Evolutionary conservation across 1,140 invertebrate genomes (phyloP).

Genomic region (Zophobas atratus): DNA sequence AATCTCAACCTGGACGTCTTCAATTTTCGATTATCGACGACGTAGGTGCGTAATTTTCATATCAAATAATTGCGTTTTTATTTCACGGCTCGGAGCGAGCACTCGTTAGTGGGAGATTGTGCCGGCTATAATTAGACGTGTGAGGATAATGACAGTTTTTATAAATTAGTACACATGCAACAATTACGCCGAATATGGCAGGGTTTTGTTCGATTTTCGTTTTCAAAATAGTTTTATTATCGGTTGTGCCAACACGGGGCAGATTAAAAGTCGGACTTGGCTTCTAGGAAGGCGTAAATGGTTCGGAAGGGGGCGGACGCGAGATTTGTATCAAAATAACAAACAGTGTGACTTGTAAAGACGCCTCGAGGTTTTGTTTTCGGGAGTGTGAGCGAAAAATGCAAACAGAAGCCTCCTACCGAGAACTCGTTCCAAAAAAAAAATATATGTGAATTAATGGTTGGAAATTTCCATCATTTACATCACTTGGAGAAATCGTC

Average conservation of each 20-base stretch:
- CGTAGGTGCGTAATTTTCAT: constrained; percentile 33
- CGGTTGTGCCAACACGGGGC: not conserved
- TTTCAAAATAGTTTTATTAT: not conserved
- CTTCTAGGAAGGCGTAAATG: too few relatives aligned
- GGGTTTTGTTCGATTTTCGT: constrained; percentile 9
- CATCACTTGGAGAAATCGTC: too few relatives aligned
- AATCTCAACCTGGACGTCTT: constrained; percentile 27
- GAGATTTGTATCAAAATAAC: too few relatives aligned
- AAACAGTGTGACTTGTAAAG: too few relatives aligned
- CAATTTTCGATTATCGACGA: constrained; percentile 24
- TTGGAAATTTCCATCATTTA: too few relatives aligned
- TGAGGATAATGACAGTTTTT: constrained; percentile 36
- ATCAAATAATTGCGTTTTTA: constrained; percentile 36
- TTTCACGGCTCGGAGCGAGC: not conserved
- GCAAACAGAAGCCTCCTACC: too few relatives aligned
- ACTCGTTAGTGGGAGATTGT: constrained; percentile 30
- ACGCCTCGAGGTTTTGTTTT: too few relatives aligned
- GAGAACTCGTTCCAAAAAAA: too few relatives aligned
- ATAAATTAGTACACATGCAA: constrained; percentile 21
- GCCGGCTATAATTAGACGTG: constrained; percentile 22
- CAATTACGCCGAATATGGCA: constrained; percentile 7
- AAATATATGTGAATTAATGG: too few relatives aligned
- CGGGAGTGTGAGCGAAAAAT: too few relatives aligned
- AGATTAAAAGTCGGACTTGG: not conserved
- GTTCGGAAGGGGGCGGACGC: too few relatives aligned